phyloP scores from a whole-genome alignment of 2,113 vertebrate genomes.

The Cathartes aura region DNA sequence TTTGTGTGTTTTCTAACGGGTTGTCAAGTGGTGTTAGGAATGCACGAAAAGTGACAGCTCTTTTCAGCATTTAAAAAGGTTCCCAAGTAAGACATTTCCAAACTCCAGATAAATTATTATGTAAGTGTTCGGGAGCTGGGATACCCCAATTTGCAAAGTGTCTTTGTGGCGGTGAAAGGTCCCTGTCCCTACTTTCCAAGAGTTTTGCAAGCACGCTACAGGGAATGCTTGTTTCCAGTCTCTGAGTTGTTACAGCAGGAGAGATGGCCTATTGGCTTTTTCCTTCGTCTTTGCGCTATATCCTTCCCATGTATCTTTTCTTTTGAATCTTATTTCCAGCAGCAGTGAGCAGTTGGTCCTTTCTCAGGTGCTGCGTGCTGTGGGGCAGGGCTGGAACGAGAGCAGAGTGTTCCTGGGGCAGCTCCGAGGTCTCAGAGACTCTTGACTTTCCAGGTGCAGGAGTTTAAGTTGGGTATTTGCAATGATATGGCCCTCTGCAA shows the following conservation, averaged over 20 bases:
- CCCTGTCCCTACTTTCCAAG: not conserved
- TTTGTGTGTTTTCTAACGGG: not conserved
- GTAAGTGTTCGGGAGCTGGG: not conserved
- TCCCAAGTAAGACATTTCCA: not conserved
- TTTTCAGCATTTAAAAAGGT: not conserved
- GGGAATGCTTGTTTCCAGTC: not conserved
- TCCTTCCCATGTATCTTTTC: not conserved
- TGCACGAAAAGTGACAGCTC: not conserved
- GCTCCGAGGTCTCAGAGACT: not conserved
- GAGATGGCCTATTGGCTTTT: not conserved
- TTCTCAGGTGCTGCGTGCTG: rapidly evolving
- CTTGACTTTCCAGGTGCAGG: not conserved
- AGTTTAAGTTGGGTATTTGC: not conserved
- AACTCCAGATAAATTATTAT: not conserved
- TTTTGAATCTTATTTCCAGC: not conserved
- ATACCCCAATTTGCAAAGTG: not conserved
- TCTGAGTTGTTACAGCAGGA: not conserved
- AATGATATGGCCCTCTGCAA: not conserved
- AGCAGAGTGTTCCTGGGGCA: not conserved
- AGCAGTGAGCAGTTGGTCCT: not conserved
- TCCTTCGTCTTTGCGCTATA: rapidly evolving
- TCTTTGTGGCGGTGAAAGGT: not conserved
- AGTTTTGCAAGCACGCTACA: not conserved
- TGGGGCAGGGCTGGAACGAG: not conserved
- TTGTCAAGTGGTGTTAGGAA: slow-evolving; percentile 20